Base-by-base conservation (phyloP, 1,140 invertebrate genomes). In the Paraescarpia echinospica region DNA sequence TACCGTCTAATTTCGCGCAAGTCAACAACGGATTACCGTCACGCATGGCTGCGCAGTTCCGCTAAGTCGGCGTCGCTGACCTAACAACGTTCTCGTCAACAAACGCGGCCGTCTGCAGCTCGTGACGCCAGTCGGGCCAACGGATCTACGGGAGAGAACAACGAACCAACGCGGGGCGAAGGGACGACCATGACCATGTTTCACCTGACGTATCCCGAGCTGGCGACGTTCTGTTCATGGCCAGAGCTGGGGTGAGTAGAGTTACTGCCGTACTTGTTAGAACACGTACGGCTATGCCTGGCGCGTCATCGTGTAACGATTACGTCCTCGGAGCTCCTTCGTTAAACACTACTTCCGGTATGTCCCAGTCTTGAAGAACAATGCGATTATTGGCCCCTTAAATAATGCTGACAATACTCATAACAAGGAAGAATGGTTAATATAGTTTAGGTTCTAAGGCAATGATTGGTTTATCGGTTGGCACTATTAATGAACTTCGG, bases 161-260 rank as follows among this genome's bases (percentile, higher is more conserved):
- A 41, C 8, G 59, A 77, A 77, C 27, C 27, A 77, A 27, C 2
- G 12, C 59, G 27, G 35, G 33, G 1, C 35, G 22, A 33, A 77
- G 92, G 48, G 89, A 77, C 31, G 14, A 59, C 31, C 22, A 89
- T 31, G 59, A n/a, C n/a, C 31, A 92, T 92, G 92, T 92, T 92
- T 90, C 92, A 92, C 89, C 27, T 90, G 34, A 41, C 51, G 59
- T 92, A 92, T 89, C 51, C 33, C 34, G 51, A 90, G 90, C 22
- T n/a, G 5, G 35, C 35, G 77, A 41, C 35, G 22, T 92, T 90
- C 35, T 35, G 89, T 34, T 48, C 34, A 12, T 92, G 92, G 92
- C 35, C 35, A 48, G 92, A 92, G 88, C 90, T 92, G 33, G 88
- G 92, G 92, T 92, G 88, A 35, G 92, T 92, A 33, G 35, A 33